Conservation (phyloP, 2,888 invertebrate species). For the Sicus ferrugineus region DNA sequence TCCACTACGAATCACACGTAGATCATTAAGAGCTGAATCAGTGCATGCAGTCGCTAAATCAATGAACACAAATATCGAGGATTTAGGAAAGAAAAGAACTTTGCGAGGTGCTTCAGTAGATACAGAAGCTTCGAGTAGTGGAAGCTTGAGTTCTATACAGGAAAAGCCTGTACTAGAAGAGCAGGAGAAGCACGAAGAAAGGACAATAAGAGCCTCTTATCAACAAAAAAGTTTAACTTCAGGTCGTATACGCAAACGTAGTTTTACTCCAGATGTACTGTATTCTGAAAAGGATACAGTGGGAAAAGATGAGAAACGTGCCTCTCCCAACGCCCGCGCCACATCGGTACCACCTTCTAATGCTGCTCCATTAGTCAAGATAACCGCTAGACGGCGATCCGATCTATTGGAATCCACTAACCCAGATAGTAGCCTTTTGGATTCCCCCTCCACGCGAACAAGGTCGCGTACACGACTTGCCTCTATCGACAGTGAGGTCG, state of each 20-base stretch:
- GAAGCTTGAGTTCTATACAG: constrained; percentile 35
- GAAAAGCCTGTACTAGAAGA: constrained; percentile 17
- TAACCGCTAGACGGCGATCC: constrained; percentile 44
- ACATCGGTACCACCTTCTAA: constrained; percentile 36
- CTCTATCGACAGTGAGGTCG: constrained; percentile 47
- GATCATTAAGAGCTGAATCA: constrained; percentile 31
- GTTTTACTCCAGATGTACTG: constrained; percentile 29
- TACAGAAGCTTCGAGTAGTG: constrained; percentile 37
- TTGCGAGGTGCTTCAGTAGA: constrained; percentile 45
- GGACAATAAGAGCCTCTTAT: too few species aligned
- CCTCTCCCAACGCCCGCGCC: constrained; percentile 16
- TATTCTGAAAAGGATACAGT: constrained; percentile 11
- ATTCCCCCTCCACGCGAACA: constrained; percentile 49
- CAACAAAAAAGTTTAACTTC: neutral
- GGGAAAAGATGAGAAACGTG: neutral
- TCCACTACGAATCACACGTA: neutral
- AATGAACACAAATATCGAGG: neutral
- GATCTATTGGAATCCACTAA: constrained; percentile 47
- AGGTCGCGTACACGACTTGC: constrained; percentile 46
- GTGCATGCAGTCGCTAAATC: constrained; percentile 14
- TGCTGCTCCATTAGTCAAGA: constrained; percentile 37
- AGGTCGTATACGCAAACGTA: neutral
- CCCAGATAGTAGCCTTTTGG: constrained; percentile 41
- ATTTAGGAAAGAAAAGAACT: constrained; percentile 36
- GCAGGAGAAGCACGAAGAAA: too few species aligned